These are phyloP conservation scores for Ophraella communa DNA, from an alignment of 2,888 invertebrate species.

Conservation along the genomic window DNA sequence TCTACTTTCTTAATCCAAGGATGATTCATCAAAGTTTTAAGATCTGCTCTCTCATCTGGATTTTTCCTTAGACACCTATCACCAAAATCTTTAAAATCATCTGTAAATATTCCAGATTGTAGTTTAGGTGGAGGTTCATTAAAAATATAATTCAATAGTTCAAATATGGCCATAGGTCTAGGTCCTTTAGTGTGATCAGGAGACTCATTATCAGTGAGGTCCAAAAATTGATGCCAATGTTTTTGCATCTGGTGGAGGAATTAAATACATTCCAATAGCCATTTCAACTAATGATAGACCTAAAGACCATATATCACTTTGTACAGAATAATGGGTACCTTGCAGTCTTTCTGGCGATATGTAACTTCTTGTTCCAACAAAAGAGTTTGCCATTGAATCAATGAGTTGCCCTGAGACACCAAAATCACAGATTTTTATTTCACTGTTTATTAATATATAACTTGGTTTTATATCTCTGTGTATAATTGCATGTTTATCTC, in stretches of 20 bases:
- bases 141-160: slow-evolving; percentile 97
- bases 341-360: slow-evolving; percentile 99
- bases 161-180: slow-evolving; percentile 97
- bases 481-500: slow-evolving; percentile 97
- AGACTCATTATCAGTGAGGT: slow-evolving; percentile 70
- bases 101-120: slow-evolving; percentile 88
- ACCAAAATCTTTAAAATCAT: slow-evolving; percentile 94
- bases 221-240: slow-evolving; percentile 86
- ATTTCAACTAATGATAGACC: slow-evolving; percentile 97
- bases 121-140: slow-evolving; percentile 98
- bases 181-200: slow-evolving; percentile 78
- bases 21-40: slow-evolving; percentile 93
- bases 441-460: slow-evolving; percentile 98
- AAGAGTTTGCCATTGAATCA: slow-evolving; percentile 99
- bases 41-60: slow-evolving; percentile 93
- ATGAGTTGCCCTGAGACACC: slow-evolving; percentile 98
- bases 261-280: slow-evolving; percentile 98
- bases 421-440: slow-evolving; percentile 99
- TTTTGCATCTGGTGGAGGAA: slow-evolving; percentile 93
- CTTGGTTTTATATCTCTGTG: slow-evolving; percentile 98
- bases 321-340: slow-evolving; percentile 97
- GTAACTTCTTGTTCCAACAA: slow-evolving; percentile 98
- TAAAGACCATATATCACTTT: slow-evolving; percentile 98
- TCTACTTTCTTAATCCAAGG: slow-evolving; percentile 89
- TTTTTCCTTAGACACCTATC: slow-evolving; percentile 96